Evolutionary conservation across 2,888 invertebrate species (phyloP).

Genomic region (Conomelus anceps): DNA sequence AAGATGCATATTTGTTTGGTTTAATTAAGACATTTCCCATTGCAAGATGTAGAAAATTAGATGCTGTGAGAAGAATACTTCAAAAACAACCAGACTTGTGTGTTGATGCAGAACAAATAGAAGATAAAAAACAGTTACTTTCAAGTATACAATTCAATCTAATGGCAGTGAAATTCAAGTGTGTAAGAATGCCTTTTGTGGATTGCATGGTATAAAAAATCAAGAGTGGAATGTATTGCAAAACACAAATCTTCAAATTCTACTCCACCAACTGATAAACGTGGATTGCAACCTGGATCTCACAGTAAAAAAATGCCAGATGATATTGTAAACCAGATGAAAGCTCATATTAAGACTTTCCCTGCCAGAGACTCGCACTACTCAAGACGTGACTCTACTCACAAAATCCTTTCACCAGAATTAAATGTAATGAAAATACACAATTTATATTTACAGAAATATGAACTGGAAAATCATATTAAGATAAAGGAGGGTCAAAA

Average conservation of each 20-base stretch:
- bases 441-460: slow-evolving; percentile 16
- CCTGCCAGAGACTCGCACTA: slow-evolving; percentile 9
- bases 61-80: too few relatives aligned
- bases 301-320: slow-evolving; percentile 8
- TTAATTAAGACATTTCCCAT: not conserved
- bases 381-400: not conserved
- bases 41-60: not conserved
- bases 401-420: slow-evolving; percentile 13
- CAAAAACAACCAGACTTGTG: too few relatives aligned
- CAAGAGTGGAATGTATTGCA: not conserved
- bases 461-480: slow-evolving; percentile 16
- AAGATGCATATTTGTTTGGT: slow-evolving; percentile 5
- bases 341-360: slow-evolving; percentile 14
- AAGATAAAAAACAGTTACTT: not conserved
- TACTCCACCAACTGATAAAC: slow-evolving; percentile 3
- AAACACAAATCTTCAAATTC: not conserved
- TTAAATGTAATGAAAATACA: slow-evolving; percentile 18
- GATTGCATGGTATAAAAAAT: not conserved
- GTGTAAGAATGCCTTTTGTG: not conserved
- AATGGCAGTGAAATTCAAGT: not conserved
- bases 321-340: slow-evolving; percentile 6
- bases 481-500: slow-evolving; percentile 8
- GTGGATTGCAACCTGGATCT: slow-evolving; percentile 10
- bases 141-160: not conserved
- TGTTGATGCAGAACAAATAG: not conserved